phyloP scores from a whole-genome alignment of 37 sponge, comb jelly and placozoan genomes.

The Axinella damicornis region DNA sequence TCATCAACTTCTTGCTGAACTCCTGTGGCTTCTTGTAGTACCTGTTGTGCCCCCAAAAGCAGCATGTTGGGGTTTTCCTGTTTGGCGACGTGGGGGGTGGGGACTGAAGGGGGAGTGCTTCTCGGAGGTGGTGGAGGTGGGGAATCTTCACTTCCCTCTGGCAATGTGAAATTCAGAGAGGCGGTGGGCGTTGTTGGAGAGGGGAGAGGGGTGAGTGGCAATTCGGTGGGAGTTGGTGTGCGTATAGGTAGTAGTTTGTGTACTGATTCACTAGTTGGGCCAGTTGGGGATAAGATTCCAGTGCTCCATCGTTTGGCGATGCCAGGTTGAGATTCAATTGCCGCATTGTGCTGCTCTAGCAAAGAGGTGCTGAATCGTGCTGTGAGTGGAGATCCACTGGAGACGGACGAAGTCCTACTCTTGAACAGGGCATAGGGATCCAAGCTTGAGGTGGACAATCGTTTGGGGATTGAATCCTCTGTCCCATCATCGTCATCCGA shows the following conservation, averaged over 20 bases:
- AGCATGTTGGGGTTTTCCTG: no score
- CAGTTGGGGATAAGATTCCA: not conserved
- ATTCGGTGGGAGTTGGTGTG: not conserved
- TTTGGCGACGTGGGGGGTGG: not conserved
- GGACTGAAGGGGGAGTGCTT: conserved; percentile 29
- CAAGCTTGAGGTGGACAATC: not conserved
- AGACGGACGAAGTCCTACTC: not conserved
- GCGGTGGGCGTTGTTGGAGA: not conserved
- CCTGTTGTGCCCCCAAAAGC: no score
- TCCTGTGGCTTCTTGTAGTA: not conserved
- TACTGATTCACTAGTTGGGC: not conserved
- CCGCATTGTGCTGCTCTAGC: not conserved
- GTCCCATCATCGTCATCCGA: conserved; percentile 26
- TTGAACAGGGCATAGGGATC: not conserved
- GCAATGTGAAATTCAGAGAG: not conserved
- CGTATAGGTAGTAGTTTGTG: not conserved
- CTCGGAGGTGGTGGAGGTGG: not conserved
- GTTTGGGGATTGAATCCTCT: not conserved
- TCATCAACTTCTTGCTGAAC: not conserved
- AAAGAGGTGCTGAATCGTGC: not conserved
- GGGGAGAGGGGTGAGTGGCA: conserved; percentile 6
- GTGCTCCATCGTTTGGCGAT: conserved; percentile 28
- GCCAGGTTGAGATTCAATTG: not conserved
- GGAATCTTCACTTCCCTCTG: not conserved
- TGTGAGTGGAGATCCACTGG: not conserved